Evolutionary conservation across 2,888 invertebrate genomes (phyloP).

Genomic region (Antheraea assamensis): DNA sequence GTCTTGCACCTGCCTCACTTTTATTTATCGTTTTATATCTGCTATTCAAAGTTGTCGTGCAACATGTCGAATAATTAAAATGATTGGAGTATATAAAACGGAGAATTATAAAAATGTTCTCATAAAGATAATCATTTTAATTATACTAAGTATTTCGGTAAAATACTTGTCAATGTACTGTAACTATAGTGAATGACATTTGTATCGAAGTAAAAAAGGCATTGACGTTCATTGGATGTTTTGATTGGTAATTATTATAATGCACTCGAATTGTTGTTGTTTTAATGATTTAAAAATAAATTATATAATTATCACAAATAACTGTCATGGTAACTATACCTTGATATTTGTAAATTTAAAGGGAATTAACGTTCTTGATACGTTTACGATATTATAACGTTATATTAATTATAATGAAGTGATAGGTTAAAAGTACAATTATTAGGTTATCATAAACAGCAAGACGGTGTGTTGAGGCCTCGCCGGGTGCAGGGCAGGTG

Average conservation of each 20-base stretch:
- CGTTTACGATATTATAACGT: neutral
- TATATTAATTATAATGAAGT: conserved; percentile 10
- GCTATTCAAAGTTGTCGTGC: conserved; percentile 17
- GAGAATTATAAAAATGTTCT: conserved; percentile 10
- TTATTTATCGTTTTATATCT: conserved; percentile 1
- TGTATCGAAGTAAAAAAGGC: neutral
- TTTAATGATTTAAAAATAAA: neutral
- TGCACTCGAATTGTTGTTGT: neutral
- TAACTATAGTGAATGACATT: neutral
- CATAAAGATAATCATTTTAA: neutral
- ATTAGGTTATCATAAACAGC: conserved; percentile 27
- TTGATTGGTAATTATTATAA: conserved; percentile 4
- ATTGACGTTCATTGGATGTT: neutral
- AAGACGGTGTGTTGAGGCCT: conserved; percentile 40
- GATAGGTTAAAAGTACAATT: conserved; percentile 25
- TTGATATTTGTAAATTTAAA: neutral
- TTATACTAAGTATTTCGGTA: neutral
- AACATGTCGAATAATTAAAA: conserved; percentile 20
- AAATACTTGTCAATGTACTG: neutral
- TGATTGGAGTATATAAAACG: conserved; percentile 19
- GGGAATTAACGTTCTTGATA: neutral
- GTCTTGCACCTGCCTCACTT: neutral
- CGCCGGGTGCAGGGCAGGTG: conserved; percentile 31
- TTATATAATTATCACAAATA: neutral
- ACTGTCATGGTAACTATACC: no score